phyloP scores from a whole-genome alignment of 2,888 invertebrate species.

The Isoperla grammatica region DNA sequence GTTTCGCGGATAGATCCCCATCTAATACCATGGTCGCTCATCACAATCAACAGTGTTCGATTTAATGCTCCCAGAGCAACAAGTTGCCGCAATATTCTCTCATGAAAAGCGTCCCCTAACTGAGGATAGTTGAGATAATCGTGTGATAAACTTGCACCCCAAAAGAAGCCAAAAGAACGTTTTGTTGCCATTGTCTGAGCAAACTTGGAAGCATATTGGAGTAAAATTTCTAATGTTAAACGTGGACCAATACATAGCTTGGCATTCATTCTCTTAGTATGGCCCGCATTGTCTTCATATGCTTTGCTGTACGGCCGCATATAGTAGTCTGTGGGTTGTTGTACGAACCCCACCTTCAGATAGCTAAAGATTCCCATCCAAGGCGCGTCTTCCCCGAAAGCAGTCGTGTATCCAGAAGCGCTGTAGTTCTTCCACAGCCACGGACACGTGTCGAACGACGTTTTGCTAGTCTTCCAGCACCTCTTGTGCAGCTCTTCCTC shows the following conservation, averaged over 20 bases:
- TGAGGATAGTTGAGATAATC: constrained; percentile 76
- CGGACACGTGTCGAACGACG: constrained; percentile 69
- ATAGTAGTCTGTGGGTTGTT: constrained; percentile 82
- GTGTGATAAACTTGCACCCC: constrained; percentile 78
- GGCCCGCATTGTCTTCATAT: constrained; percentile 62
- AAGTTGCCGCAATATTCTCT: constrained; percentile 52
- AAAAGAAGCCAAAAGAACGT: constrained; percentile 75
- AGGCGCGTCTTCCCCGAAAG: constrained; percentile 78
- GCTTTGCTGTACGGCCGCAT: constrained; percentile 66
- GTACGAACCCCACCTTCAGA: constrained; percentile 65
- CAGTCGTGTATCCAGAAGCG: constrained; percentile 65
- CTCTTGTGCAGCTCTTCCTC: constrained; percentile 56
- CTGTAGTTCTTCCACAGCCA: constrained; percentile 81
- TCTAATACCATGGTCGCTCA: constrained; percentile 88
- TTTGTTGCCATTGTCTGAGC: constrained; percentile 52
- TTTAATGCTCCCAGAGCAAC: constrained; percentile 52
- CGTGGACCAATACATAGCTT: constrained; percentile 64
- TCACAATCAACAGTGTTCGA: constrained; percentile 58
- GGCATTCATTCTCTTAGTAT: constrained; percentile 57
- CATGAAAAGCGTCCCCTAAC: constrained; percentile 62
- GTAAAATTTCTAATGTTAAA: constrained; percentile 61
- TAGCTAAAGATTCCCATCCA: constrained; percentile 77
- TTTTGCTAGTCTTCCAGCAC: constrained; percentile 56
- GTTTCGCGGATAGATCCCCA: constrained; percentile 80
- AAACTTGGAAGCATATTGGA: constrained; percentile 65